Evolutionary conservation across 2,113 vertebrate species (phyloP).

Genomic region (Odobenus rosmarus): DNA sequence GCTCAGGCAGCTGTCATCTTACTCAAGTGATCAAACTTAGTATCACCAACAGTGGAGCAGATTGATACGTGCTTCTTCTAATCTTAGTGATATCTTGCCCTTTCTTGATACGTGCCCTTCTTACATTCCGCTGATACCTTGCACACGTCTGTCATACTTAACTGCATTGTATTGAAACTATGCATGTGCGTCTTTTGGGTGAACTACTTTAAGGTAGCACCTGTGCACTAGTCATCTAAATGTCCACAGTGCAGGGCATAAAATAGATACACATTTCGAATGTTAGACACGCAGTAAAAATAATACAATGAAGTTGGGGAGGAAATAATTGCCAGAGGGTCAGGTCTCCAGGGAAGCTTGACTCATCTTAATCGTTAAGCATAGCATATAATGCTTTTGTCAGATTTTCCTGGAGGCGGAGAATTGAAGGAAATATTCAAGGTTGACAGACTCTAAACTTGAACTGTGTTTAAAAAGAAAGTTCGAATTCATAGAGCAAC

Average conservation of each 20-base stretch:
- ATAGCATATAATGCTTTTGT: slow-evolving; percentile 32
- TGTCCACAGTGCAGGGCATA: background rate
- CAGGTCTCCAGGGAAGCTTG: background rate
- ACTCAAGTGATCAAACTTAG: background rate
- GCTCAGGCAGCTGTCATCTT: background rate
- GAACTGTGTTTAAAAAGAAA: slow-evolving; percentile 8
- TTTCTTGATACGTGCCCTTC: background rate
- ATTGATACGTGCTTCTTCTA: background rate
- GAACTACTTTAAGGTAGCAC: background rate
- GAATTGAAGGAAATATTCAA: slow-evolving; percentile 54
- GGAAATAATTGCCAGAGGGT: background rate
- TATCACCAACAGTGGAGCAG: background rate
- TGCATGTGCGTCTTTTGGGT: background rate
- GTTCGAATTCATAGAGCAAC: background rate
- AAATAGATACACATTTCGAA: background rate
- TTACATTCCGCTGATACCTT: background rate
- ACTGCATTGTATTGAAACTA: background rate
- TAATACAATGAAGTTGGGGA: background rate
- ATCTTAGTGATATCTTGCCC: background rate
- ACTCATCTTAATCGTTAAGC: background rate
- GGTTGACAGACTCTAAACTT: background rate
- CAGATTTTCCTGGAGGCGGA: slow-evolving; percentile 35
- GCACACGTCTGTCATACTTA: background rate
- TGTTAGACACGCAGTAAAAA: background rate
- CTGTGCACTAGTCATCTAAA: background rate